These are phyloP conservation scores for Halocynthia aurantium DNA, from an alignment of 23 tunicate genomes.

Conservation along the genomic window DNA sequence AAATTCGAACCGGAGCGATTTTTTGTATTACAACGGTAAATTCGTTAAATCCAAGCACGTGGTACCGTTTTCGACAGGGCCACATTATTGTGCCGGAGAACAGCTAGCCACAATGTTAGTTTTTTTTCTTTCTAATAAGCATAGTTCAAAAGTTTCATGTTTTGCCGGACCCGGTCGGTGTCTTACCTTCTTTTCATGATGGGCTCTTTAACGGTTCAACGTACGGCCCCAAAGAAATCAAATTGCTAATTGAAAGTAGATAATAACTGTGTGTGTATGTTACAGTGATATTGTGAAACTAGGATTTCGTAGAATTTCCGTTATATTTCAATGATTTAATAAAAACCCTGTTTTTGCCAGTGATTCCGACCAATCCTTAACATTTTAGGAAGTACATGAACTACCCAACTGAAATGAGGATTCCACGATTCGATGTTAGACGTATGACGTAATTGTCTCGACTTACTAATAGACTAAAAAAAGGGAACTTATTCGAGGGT, in stretches of 20 bases:
- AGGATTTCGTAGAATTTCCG: too few relatives aligned
- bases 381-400: too few relatives aligned
- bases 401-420: too few relatives aligned
- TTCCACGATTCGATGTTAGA: conserved; percentile 48
- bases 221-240: conserved; percentile 13
- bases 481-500: too few relatives aligned
- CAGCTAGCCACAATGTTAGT: conserved; percentile 18
- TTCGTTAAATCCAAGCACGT: conserved; percentile 14
- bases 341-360: too few relatives aligned
- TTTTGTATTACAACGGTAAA: conserved; percentile 1
- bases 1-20: conserved; percentile 8
- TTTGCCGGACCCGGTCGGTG: conserved; percentile 4
- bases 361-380: too few relatives aligned
- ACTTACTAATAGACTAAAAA: too few relatives aligned
- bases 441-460: neutral
- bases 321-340: too few relatives aligned
- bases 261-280: too few relatives aligned
- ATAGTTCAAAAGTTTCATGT: conserved; percentile 16
- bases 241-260: conserved; percentile 3
- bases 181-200: neutral
- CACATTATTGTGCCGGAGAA: conserved; percentile 5
- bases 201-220: neutral
- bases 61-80: conserved; percentile 9
- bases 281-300: too few relatives aligned
- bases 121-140: conserved; percentile 6